Evolutionary conservation across 2,113 vertebrate species (phyloP).

Genomic region (Neomonachus schauinslandi): DNA sequence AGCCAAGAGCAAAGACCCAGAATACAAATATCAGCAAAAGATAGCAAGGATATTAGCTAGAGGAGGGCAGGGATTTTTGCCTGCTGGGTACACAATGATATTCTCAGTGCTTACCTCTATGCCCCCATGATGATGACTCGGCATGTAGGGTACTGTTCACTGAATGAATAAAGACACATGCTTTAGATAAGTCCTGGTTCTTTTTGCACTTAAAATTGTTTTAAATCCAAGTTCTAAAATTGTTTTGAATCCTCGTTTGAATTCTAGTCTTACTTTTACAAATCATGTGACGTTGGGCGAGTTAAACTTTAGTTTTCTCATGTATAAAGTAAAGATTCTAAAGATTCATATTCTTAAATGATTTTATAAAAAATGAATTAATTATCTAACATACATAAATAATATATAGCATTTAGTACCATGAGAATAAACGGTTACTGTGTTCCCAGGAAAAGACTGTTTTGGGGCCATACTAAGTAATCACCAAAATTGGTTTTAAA

Average conservation of each 20-base stretch:
- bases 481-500: neutral
- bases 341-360: neutral
- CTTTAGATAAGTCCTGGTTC: neutral
- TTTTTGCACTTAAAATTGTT: neutral
- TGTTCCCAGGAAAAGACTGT: neutral
- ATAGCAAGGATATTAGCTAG: neutral
- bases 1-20: neutral
- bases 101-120: neutral
- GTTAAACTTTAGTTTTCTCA: neutral
- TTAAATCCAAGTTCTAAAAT: neutral
- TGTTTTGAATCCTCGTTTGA: neutral
- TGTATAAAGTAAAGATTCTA: neutral
- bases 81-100: accelerated
- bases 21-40: neutral
- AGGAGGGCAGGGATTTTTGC: neutral
- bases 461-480: neutral
- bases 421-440: neutral
- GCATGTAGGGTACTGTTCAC: accelerated
- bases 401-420: neutral
- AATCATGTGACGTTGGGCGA: neutral
- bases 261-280: neutral
- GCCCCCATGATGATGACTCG: neutral
- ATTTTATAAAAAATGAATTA: neutral
- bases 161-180: neutral
- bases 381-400: neutral